These are phyloP conservation scores for Echinarachnius parma DNA, from an alignment of 53 echinoderm and acorn worm species.

Conservation along the genomic window DNA sequence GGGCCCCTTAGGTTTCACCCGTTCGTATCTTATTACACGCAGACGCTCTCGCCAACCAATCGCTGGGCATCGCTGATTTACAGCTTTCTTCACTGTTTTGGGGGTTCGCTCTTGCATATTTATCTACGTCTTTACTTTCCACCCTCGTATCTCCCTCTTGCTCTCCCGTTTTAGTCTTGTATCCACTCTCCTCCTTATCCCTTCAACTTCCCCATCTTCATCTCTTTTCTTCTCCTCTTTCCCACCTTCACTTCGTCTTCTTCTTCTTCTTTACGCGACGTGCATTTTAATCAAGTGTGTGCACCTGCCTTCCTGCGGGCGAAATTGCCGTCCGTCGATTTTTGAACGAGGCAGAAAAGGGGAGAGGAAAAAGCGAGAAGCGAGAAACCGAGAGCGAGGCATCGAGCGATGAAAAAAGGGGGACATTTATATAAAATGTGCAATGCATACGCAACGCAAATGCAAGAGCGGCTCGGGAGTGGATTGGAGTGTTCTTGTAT, in stretches of 20 bases:
- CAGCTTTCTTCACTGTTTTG: not conserved
- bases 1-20: not conserved
- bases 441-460: not conserved
- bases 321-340: constrained; percentile 46
- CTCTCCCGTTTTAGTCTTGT: too few relatives aligned
- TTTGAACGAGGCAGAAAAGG: constrained; percentile 13
- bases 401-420: too few relatives aligned
- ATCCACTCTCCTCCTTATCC: too few relatives aligned
- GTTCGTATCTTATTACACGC: constrained; percentile 23
- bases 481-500: too few relatives aligned
- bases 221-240: too few relatives aligned
- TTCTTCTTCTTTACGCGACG: constrained; percentile 20
- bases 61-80: constrained; percentile 14
- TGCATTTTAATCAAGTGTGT: constrained; percentile 51
- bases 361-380: not conserved
- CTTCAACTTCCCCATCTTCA: too few relatives aligned
- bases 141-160: constrained; percentile 11
- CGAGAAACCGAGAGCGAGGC: constrained; percentile 6
- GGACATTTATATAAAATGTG: too few relatives aligned
- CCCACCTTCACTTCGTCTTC: constrained; percentile 9
- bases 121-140: not conserved
- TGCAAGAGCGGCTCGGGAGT: too few relatives aligned
- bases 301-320: constrained; percentile 46
- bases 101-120: not conserved
- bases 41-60: constrained; percentile 24